Evolutionary conservation across 2,113 vertebrate species (phyloP).

Genomic region (Fregata magnificens): DNA sequence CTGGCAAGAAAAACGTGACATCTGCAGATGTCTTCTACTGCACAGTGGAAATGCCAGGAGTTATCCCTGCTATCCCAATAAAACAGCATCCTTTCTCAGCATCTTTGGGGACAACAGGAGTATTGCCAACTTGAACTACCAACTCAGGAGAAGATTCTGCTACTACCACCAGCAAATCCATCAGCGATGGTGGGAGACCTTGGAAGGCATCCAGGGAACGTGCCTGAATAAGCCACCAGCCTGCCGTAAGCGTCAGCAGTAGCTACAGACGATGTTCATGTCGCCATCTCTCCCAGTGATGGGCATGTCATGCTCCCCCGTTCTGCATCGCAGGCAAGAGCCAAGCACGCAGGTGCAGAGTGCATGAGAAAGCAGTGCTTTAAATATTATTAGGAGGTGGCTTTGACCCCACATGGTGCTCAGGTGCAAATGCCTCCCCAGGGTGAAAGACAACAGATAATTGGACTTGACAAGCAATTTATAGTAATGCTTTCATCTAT

Average conservation of each 20-base stretch:
- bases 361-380: background rate
- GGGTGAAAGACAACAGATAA: slow-evolving; percentile 8
- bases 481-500: background rate
- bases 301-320: rapidly evolving
- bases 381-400: background rate
- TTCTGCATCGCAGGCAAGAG: background rate
- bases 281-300: background rate
- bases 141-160: background rate
- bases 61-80: background rate
- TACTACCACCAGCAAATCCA: background rate
- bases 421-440: background rate
- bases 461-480: slow-evolving; percentile 31
- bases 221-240: background rate
- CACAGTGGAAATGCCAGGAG: background rate
- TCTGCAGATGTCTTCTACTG: background rate
- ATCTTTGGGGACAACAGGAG: background rate
- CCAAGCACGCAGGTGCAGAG: background rate
- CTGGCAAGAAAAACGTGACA: rapidly evolving
- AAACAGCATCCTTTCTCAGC: background rate
- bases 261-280: background rate
- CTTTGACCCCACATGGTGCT: background rate
- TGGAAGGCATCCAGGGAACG: rapidly evolving
- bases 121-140: background rate
- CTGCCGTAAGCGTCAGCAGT: background rate
- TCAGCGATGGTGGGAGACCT: background rate